Conservation (phyloP, 92 coral and sea anemone genomes). For the Siderastrea radians region DNA sequence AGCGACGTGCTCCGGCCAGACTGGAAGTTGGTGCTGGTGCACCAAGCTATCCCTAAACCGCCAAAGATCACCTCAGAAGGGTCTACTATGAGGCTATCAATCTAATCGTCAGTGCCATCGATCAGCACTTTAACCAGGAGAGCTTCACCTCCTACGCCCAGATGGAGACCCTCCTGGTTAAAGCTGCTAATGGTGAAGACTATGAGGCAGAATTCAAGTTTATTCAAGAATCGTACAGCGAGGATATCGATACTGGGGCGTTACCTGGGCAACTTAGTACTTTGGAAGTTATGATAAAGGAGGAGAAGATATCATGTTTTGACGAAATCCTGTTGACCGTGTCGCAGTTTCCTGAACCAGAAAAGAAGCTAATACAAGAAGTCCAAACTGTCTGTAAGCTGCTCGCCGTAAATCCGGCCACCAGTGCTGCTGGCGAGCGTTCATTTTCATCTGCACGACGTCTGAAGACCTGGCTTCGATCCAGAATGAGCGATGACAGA, state of each 20-base stretch:
- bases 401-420: conserved; percentile 57
- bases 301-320: conserved; percentile 46
- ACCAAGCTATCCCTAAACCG: conserved; percentile 70
- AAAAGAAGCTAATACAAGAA: conserved; percentile 47
- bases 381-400: conserved; percentile 49
- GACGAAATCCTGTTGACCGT: conserved; percentile 53
- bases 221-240: conserved; percentile 57
- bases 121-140: conserved; percentile 78
- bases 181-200: conserved; percentile 54
- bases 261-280: conserved; percentile 26
- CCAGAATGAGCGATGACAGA: conserved; percentile 49
- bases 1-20: conserved; percentile 70
- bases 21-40: conserved; percentile 65
- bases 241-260: conserved; percentile 52
- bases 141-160: conserved; percentile 68
- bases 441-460: conserved; percentile 56
- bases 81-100: conserved; percentile 77
- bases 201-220: conserved; percentile 59
- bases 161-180: conserved; percentile 70
- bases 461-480: conserved; percentile 63
- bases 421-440: conserved; percentile 60
- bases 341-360: conserved; percentile 51
- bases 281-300: too few species aligned
- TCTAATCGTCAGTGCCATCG: conserved; percentile 75
- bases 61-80: conserved; percentile 66